phyloP scores from a whole-genome alignment of 2,113 vertebrate species.

The Chionomys nivalis region DNA sequence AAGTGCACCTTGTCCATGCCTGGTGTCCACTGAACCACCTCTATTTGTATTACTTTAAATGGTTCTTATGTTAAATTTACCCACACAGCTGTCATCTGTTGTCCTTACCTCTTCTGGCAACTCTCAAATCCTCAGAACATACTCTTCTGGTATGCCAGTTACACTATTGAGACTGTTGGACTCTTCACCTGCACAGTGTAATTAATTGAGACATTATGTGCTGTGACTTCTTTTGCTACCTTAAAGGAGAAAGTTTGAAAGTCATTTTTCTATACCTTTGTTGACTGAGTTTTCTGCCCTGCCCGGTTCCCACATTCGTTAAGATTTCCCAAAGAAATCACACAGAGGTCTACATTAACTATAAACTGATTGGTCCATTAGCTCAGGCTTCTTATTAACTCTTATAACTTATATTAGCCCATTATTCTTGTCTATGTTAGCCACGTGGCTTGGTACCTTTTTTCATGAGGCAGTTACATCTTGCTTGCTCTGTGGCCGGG shows the following conservation, averaged over 20 bases:
- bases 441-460: no score
- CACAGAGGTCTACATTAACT: no score
- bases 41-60: neutral
- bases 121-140: neutral
- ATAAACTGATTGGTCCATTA: no score
- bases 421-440: no score
- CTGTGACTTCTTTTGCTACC: neutral
- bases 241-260: constrained; percentile 39
- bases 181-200: neutral
- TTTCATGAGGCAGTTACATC: no score
- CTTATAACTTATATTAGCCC: no score
- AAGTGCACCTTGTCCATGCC: neutral
- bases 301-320: no score
- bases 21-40: no score
- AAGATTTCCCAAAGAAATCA: no score
- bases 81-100: neutral
- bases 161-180: neutral
- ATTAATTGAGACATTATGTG: neutral
- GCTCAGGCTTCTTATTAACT: no score
- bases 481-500: no score
- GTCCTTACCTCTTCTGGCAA: constrained; percentile 4
- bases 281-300: no score
- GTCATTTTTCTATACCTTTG: neutral
- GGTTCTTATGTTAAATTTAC: neutral
- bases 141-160: neutral